These are phyloP conservation scores for Catocala nupta DNA, from an alignment of 2,888 invertebrate species.

Conservation along the genomic window DNA sequence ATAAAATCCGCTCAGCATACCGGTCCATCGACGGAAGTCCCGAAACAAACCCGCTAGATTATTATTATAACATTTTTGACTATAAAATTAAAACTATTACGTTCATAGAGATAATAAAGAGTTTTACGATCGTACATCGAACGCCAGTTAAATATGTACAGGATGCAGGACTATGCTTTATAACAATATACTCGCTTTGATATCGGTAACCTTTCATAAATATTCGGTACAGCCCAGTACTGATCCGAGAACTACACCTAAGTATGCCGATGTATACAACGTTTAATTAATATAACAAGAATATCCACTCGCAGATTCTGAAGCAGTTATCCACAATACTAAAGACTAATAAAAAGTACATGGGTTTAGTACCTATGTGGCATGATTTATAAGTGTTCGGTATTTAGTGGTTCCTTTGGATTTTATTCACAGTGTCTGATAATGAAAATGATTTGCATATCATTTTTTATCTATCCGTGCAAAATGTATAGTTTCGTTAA, in stretches of 20 bases:
- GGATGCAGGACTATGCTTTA: constrained; percentile 72
- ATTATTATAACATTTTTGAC: constrained; percentile 76
- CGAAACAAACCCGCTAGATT: constrained; percentile 67
- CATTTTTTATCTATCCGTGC: too few species aligned
- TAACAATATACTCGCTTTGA: constrained; percentile 72
- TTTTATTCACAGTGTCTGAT: too few species aligned
- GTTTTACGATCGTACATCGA: constrained; percentile 82
- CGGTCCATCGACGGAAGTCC: constrained; percentile 68
- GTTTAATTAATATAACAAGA: neutral
- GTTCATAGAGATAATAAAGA: constrained; percentile 81
- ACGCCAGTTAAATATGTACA: constrained; percentile 71
- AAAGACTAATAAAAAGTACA: too few species aligned
- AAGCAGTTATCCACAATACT: too few species aligned
- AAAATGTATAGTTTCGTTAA: too few species aligned
- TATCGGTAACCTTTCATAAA: constrained; percentile 32
- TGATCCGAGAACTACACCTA: neutral
- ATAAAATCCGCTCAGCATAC: constrained; percentile 36
- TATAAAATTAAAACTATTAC: constrained; percentile 74
- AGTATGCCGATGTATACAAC: neutral
- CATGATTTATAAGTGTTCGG: too few species aligned
- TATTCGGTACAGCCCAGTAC: neutral
- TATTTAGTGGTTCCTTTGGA: too few species aligned
- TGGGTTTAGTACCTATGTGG: too few species aligned
- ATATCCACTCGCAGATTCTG: too few species aligned
- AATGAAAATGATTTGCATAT: too few species aligned